phyloP scores from a whole-genome alignment of 2,797 vertebrate species.

The Clarias fuscus region DNA sequence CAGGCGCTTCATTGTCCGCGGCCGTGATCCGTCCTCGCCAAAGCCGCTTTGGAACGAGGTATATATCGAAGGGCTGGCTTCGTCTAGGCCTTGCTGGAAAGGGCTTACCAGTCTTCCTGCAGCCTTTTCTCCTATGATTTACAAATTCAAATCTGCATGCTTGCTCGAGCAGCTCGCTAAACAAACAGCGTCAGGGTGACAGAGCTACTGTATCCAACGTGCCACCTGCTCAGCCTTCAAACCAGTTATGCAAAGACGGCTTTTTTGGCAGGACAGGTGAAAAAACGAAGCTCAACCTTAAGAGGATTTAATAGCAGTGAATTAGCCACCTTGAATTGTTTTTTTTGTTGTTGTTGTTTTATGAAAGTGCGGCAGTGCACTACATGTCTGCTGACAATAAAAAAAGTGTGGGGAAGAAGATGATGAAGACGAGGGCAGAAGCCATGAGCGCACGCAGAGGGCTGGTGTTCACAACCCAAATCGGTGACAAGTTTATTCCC shows the following conservation, averaged over 20 bases:
- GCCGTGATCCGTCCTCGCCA: slow-evolving; percentile 55
- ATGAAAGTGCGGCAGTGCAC: slow-evolving; percentile 22
- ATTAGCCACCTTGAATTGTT: slow-evolving; percentile 62
- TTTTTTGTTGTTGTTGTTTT: too few relatives aligned
- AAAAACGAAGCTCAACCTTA: slow-evolving; percentile 50
- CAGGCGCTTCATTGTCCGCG: slow-evolving; percentile 55
- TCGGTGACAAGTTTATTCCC: slow-evolving; percentile 61
- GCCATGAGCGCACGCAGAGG: slow-evolving; percentile 49
- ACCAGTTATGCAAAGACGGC: slow-evolving; percentile 35
- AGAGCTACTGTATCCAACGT: slow-evolving; percentile 53
- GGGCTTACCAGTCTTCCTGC: slow-evolving; percentile 48
- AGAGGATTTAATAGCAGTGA: slow-evolving; percentile 54
- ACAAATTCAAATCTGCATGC: slow-evolving; percentile 64
- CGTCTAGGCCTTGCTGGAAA: slow-evolving; percentile 52
- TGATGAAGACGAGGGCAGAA: slow-evolving; percentile 48
- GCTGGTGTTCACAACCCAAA: slow-evolving; percentile 55
- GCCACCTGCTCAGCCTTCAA: slow-evolving; percentile 42
- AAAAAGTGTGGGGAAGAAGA: slow-evolving; percentile 33
- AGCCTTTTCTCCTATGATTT: slow-evolving; percentile 47
- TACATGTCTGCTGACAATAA: slow-evolving; percentile 33
- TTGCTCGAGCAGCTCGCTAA: slow-evolving; percentile 57
- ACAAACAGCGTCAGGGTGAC: slow-evolving; percentile 63
- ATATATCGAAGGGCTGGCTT: slow-evolving; percentile 42
- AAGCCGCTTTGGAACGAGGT: slow-evolving; percentile 57
- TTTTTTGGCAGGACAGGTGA: slow-evolving; percentile 49